Base-by-base conservation (phyloP, 1,140 invertebrate species). In the Calycopis cecrops region DNA sequence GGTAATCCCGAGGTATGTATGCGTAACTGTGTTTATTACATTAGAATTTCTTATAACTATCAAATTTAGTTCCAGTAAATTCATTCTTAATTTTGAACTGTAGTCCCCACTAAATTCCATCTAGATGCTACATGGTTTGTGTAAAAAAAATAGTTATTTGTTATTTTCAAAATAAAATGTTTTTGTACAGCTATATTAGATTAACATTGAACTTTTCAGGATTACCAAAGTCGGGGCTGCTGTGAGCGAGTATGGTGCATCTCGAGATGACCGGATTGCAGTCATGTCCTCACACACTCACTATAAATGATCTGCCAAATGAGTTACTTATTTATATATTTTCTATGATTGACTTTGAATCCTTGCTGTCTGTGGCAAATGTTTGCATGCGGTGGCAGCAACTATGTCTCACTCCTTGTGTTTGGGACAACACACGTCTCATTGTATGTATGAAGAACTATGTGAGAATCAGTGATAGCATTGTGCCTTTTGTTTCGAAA, bases 381-480 rank as follows among this genome's bases (percentile, higher is more conserved):
- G 88, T 89, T 9, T 89, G 86, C 65, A 63, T 76, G 57, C 71
- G 87, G 65, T 89, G 87, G 87, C 83, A 88, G 63, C 73, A 84
- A 52, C 79, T 88, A 1, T 86, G 85, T 44, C 60, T 88, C 42
- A 85, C 85, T 7, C 82, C 87, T 9, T 85, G 79, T 54, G 80
- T 88, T 12, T 88, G 87, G 87, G 86, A 88, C 48, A 87, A 88
- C 57, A 88, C 86, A 35, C 71, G 84, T 14, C 73, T 88, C 52
- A 79, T 88, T 60, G 79, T 88, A 28, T 88, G 86, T 65, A 88
- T 88, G 85, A 88, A 88, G 51, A 88, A 88, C 65, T 88, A 88
- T 76, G 69, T 81, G 47, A 77, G 73, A 62, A 83, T 88, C 52
- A 79, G 76, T 67, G 84, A 88, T 62, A 83, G 76, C 57, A 84